Base-by-base conservation (phyloP, 1,140 invertebrate species). In the Holotrichia oblita region DNA sequence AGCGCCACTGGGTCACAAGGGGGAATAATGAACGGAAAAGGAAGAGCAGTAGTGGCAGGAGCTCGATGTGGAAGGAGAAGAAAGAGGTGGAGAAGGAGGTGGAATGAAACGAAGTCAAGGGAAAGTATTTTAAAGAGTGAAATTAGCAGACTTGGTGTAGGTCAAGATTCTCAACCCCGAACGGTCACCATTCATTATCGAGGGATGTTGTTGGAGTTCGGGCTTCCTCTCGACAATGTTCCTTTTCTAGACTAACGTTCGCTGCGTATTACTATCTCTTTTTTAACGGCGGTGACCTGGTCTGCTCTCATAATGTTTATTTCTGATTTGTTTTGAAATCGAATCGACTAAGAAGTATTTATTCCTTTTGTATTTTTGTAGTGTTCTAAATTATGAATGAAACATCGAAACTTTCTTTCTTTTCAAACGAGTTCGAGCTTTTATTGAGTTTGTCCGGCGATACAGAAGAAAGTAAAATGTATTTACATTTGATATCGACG, bases 91-190 rank as follows among this genome's bases (percentile, higher is more conserved):
- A 64, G 61, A 20, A 64, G 61, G 61, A 20, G 34, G 72, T 44
- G 40, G 75, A 80, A 83, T 82, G 82, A 69, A 69, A 69, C 61
- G 80, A 84, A 84, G 83, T 82, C 83, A 84, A 84, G 84, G 81
- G 83, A 85, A 85, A 85, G 83, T 84, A 82, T 84, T 85, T 82
- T 84, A 82, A 84, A 84, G 84, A 85, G 84, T 84, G 84, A 84
- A 85, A 84, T 85, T 85, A 85, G 81, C 82, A 81, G 78, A 81
- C 79, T 83, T 84, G 82, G 80, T 82, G 79, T 81, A 84, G 83
- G 83, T 84, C 83, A 81, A 78, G 82, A 77, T 77, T 69, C 73
- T 74, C 40, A 72, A 78, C 73, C 73, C 73, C 41, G 73, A 74
- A 74, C 73, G 73, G 73, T 74, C 73, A 74, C 73, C 73, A 44